Conservation (phyloP, 2,113 vertebrate species). For the Muntiacus reevesi region DNA sequence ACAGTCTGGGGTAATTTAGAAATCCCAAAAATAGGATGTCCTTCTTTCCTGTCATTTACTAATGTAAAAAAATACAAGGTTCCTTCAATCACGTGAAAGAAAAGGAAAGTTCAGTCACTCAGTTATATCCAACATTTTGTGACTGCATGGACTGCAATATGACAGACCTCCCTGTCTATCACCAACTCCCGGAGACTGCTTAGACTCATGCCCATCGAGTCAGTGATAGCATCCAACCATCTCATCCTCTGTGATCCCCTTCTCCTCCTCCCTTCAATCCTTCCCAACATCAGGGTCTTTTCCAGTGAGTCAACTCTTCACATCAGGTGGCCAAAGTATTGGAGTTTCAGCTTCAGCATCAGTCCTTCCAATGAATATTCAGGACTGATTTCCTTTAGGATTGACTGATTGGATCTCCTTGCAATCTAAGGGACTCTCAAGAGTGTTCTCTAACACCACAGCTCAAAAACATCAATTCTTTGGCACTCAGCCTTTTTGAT, state of each 20-base stretch:
- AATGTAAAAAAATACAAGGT: neutral
- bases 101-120: neutral
- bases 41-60: neutral
- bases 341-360: neutral
- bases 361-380: neutral
- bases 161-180: neutral
- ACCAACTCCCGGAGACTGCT: neutral
- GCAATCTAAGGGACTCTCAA: neutral
- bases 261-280: neutral
- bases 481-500: neutral
- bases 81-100: neutral
- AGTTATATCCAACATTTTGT: rapidly evolving
- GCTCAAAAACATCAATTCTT: neutral
- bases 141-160: neutral
- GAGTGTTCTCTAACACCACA: neutral
- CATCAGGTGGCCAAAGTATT: neutral
- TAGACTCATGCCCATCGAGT: neutral
- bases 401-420: neutral
- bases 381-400: neutral
- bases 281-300: neutral
- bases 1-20: neutral
- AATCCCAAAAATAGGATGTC: neutral
- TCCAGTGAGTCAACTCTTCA: neutral
- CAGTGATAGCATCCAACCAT: neutral
- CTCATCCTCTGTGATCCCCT: neutral